Conservation (phyloP, 92 coral and sea anemone genomes). For the Phymanthus crucifer region DNA sequence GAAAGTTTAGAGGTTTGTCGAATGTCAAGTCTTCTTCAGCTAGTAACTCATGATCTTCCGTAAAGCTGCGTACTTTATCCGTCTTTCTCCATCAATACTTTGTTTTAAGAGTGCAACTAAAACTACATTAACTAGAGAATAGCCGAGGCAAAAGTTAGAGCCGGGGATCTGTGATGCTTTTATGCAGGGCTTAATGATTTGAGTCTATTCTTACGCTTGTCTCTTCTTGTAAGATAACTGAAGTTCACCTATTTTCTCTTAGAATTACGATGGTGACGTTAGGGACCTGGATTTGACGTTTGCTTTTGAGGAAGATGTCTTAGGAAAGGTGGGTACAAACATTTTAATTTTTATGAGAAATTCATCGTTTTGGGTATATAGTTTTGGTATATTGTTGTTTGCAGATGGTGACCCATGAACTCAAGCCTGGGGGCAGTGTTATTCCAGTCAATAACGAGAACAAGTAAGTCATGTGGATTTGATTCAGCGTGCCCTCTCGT, state of each 20-base stretch:
- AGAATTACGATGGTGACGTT: slow-evolving; percentile 92
- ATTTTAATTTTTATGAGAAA: background rate
- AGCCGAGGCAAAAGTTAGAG: no score
- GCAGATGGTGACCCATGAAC: slow-evolving; percentile 90
- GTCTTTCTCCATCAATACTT: no score
- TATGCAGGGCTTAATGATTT: no score
- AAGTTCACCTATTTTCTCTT: background rate
- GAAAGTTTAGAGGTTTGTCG: no score
- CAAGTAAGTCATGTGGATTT: slow-evolving; percentile 56
- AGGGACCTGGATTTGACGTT: slow-evolving; percentile 87
- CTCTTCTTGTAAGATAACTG: background rate
- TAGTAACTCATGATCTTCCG: no score
- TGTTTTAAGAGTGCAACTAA: no score
- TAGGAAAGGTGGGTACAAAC: slow-evolving; percentile 75
- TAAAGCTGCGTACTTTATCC: no score
- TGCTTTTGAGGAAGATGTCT: slow-evolving; percentile 92
- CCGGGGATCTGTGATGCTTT: no score
- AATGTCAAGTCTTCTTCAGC: no score
- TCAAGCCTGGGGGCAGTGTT: slow-evolving; percentile 89
- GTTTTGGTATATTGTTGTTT: no score
- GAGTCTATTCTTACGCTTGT: background rate
- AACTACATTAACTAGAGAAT: no score
- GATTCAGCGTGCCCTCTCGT: background rate
- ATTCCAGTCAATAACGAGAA: slow-evolving; percentile 86
- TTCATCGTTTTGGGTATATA: no score